Evolutionary conservation across 1,140 invertebrate genomes (phyloP).

Genomic region (Periplaneta americana): DNA sequence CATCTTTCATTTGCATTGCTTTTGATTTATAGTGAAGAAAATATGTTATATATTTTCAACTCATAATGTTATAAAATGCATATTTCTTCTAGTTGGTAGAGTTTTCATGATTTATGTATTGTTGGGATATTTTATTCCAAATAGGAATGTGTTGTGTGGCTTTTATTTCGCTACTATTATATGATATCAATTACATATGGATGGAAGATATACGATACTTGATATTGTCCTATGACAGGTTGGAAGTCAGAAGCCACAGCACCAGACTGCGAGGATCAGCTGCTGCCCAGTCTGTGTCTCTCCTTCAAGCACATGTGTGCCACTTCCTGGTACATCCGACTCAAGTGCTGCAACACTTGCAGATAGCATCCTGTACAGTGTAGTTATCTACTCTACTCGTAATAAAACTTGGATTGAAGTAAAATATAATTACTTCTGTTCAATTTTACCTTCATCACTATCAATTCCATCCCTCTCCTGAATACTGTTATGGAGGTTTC

Average conservation of each 20-base stretch:
- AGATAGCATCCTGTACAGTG: not conserved
- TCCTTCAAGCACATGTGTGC: not conserved
- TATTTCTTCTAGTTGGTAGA: not conserved
- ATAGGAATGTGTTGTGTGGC: not conserved
- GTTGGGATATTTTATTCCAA: not conserved
- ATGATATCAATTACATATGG: not conserved
- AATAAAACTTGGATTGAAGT: no score
- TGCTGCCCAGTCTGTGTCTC: not conserved
- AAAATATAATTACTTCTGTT: no score
- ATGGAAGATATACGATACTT: no score
- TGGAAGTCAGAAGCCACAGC: not conserved
- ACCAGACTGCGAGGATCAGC: not conserved
- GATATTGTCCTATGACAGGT: not conserved
- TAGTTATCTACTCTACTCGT: no score
- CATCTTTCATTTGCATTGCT: no score
- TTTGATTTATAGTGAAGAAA: no score
- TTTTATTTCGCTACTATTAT: not conserved
- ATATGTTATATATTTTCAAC: no score
- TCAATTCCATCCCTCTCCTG: no score
- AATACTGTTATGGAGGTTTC: no score
- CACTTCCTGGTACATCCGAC: not conserved
- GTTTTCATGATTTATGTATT: no score
- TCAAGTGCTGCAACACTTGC: not conserved
- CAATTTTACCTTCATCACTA: no score
- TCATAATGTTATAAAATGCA: not conserved